Conservation (phyloP, 2,113 vertebrate genomes). For the Lophochroa leadbeateri region DNA sequence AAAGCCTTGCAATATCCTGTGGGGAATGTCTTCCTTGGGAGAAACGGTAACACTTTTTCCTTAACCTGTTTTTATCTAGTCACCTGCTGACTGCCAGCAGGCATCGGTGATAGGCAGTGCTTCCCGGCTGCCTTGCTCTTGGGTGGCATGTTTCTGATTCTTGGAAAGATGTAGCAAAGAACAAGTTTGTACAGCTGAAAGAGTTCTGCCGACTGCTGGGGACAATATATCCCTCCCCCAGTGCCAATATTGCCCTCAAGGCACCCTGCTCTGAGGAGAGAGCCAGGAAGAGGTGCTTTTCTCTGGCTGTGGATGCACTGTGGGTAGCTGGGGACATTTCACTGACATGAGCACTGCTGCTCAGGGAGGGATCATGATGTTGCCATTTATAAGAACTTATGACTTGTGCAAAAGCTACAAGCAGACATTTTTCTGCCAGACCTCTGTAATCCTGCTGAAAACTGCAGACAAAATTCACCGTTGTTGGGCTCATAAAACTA, state of each 20-base stretch:
- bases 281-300: neutral
- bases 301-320: neutral
- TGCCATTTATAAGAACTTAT: neutral
- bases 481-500: neutral
- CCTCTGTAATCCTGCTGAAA: slow-evolving; percentile 1
- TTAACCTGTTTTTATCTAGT: neutral
- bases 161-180: neutral
- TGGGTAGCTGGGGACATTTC: neutral
- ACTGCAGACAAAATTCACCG: neutral
- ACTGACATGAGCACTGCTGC: neutral
- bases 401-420: neutral
- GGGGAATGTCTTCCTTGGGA: neutral
- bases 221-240: neutral
- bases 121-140: neutral
- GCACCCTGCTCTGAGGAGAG: neutral
- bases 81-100: neutral
- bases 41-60: neutral
- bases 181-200: neutral
- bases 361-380: neutral
- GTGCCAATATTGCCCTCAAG: neutral
- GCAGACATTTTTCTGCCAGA: neutral
- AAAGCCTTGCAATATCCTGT: neutral
- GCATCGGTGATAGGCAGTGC: neutral
- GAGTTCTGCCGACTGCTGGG: neutral
- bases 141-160: neutral